Evolutionary conservation across 2,113 vertebrate genomes (phyloP).

Genomic region (Cebidichthys violaceus): DNA sequence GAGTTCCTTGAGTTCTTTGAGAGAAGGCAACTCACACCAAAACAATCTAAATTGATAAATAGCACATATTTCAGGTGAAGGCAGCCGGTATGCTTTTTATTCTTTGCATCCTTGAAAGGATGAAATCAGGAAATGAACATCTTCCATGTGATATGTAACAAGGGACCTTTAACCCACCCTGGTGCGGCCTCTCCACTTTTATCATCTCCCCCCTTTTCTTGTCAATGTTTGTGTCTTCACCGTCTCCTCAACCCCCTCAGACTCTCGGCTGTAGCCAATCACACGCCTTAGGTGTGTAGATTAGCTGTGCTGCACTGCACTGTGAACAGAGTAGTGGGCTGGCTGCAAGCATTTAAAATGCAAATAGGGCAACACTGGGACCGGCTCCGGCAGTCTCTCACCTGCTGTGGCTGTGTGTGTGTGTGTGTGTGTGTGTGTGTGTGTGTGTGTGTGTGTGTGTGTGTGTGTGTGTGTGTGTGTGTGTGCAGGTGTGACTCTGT

Average conservation of each 20-base stretch:
- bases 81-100: neutral
- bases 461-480: conserved; percentile 45
- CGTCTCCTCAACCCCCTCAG: conserved; percentile 55
- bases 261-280: conserved; percentile 59
- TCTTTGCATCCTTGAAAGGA: neutral
- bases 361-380: conserved; percentile 83
- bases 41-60: no score
- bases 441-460: conserved; percentile 56
- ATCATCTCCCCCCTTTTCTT: conserved; percentile 25
- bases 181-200: neutral
- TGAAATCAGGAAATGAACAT: neutral
- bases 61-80: neutral
- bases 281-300: conserved; percentile 83
- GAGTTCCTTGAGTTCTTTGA: no score
- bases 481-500: conserved; percentile 46
- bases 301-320: conserved; percentile 77
- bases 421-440: conserved; percentile 57
- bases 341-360: conserved; percentile 85
- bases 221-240: conserved; percentile 47
- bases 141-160: neutral
- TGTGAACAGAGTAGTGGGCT: conserved; percentile 79
- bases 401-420: conserved; percentile 77
- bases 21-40: no score
- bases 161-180: neutral
- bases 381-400: conserved; percentile 88